A percentile compares a stretch with the other conserved stretches of the same genome.
These are phyloP conservation scores for Apamea anceps DNA, from an alignment of 2,888 invertebrate species.

Conservation along the genomic window DNA sequence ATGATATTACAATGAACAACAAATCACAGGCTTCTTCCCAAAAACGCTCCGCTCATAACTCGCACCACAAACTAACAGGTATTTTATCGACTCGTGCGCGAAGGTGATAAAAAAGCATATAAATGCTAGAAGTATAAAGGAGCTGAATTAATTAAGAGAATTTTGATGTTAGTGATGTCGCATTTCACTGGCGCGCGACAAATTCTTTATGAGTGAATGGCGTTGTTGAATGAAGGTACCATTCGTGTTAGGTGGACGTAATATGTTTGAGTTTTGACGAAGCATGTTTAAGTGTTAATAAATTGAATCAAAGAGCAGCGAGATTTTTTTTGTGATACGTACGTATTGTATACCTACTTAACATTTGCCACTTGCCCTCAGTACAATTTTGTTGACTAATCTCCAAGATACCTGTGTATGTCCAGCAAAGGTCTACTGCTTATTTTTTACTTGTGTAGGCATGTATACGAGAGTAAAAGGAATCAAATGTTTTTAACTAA, in stretches of 20 bases:
- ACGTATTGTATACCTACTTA: neutral
- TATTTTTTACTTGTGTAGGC: too few relatives aligned
- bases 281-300: neutral
- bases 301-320: too few relatives aligned
- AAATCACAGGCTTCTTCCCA: neutral
- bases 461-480: too few relatives aligned
- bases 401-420: too few relatives aligned
- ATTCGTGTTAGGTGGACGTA: slow-evolving; percentile 64
- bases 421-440: too few relatives aligned
- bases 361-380: neutral
- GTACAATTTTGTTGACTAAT: too few relatives aligned
- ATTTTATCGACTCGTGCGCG: slow-evolving; percentile 87
- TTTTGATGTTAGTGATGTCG: slow-evolving; percentile 80
- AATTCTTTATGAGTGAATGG: slow-evolving; percentile 78
- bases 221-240: slow-evolving; percentile 61
- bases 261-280: slow-evolving; percentile 22
- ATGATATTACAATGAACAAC: too few relatives aligned
- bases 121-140: slow-evolving; percentile 84
- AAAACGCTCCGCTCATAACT: slow-evolving; percentile 64
- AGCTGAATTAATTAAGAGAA: slow-evolving; percentile 88
- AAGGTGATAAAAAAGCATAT: slow-evolving; percentile 84
- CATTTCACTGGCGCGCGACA: slow-evolving; percentile 83
- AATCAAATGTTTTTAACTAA: too few relatives aligned
- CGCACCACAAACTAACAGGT: slow-evolving; percentile 71
- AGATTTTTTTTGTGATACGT: neutral